Evolutionary conservation across 2,888 invertebrate species (phyloP), one percentile per base, ranked within the genome.

Genomic region (Acleris literana): DNA sequence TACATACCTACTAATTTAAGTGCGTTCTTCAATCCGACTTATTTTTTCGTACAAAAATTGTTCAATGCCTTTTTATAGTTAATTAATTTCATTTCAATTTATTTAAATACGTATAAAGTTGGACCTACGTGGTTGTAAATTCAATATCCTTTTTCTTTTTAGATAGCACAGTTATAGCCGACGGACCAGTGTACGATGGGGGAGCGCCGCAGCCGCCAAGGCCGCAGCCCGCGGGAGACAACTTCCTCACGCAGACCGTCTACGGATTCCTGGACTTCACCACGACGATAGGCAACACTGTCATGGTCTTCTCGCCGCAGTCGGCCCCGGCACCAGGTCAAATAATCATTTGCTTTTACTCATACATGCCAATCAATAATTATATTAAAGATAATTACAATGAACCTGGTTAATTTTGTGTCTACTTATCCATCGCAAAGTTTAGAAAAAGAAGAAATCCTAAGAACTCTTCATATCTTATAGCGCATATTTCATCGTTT

Each of bases 201-300:
- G 77, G 75, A 44, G 72, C 70, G 20, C 71, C 71, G 17, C 61
- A 69, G 25, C 74, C 74, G 9, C 71, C 72, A 17, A 72, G 69
- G 22, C 70, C 76, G 29, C 75, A 77, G 58, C 70, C 81, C 11
- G 70, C 69, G 62, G 76, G 77, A n/a, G 77, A 76, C 63, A 81
- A 93, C 72, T 93, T 95, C 72, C 93, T 96, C 71, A 98, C 98
- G 20, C 97, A 98, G 89, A 98, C 98, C 0, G 98, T 98, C 57
- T 98, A 98, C 80, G 98, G 98, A 63, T 98, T 98, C 88, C 92
- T 98, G 74, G 98, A 98, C 88, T 98, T 98, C 86, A 97, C 97
- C 60, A 98, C 98, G 0, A 98, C 97, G 4, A 97, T 98, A 78
- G 98, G 97, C 70, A 97, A 97, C 84, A 98, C 98, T 16, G 96